Base-by-base conservation (phyloP, 2,113 vertebrate genomes). In the Polypterus bichir region DNA sequence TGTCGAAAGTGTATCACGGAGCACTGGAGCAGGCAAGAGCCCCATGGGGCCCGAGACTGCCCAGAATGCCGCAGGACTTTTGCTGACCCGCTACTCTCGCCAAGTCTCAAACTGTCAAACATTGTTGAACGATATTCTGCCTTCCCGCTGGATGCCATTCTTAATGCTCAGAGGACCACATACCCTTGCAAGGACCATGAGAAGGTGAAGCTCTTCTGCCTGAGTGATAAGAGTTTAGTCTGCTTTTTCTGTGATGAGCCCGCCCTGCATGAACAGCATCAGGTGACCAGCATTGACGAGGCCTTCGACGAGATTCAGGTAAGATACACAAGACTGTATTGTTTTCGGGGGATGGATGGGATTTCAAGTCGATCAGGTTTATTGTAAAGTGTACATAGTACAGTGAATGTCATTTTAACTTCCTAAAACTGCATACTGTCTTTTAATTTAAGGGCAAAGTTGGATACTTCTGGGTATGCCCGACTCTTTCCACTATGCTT, bases 201-300 rank as follows among this genome's bases (percentile, higher is more conserved):
- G 80, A 97, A 96, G 82, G 95, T 95, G 73, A 94, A 97, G 81
- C 92, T 98, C 73, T 98, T 98, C 84, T 98, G 95, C 83, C 92
- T 98, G 64, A 92, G 87, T 0, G 95, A 98, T 83, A 92, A 93
- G 45, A 88, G 86, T 3, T 81, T 98, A 27, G 87, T 98, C 72
- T 98, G 95, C 77, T 98, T 98, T 83, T 98, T 98, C 86, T 98
- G 95, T 0, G 95, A 98, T 4, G 89, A 96, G 70, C 93, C 95
- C 0, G 91, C 95, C 1, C 62, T 94, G 58, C 95, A 98, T 54
- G 91, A 97, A 79, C 94, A 96, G 79, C 95, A 98, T 77, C 95
- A 96, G 74, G 92, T 98, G 70, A 97, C 95, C 68, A 91, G 89
- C 9, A 88, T 96, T 8, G 95, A 98, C 1, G 95, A 98, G 1